Evolutionary conservation across 2,113 vertebrate genomes (phyloP).

Genomic region (Colaptes auratus): DNA sequence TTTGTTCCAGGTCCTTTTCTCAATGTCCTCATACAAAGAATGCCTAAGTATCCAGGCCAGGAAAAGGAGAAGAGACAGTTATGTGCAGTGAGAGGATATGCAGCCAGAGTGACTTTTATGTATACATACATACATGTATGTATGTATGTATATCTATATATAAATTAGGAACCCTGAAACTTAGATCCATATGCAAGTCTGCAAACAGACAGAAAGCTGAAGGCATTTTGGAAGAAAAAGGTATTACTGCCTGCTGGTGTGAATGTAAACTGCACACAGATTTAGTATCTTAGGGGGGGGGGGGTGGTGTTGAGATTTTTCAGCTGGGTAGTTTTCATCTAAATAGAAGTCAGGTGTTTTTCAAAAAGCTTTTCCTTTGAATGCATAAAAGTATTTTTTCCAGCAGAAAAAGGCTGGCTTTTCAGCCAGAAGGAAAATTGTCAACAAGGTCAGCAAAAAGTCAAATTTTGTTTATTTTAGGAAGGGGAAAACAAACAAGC

Average conservation of each 20-base stretch:
- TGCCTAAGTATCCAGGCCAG: neutral
- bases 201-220: conserved; percentile 17
- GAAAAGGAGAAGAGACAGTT: conserved; percentile 48
- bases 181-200: neutral
- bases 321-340: conserved; percentile 8
- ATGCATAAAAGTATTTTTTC: conserved; percentile 38
- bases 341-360: conserved; percentile 53
- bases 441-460: too few relatives aligned
- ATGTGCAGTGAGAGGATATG: neutral
- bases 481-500: too few relatives aligned
- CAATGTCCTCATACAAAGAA: conserved; percentile 60
- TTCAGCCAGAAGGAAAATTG: neutral
- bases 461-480: conserved; percentile 50
- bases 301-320: conserved; percentile 19
- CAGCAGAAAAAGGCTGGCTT: conserved; percentile 1
- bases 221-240: conserved; percentile 30
- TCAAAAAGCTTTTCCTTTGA: neutral
- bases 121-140: conserved; percentile 3
- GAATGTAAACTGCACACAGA: neutral
- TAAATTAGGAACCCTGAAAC: conserved; percentile 19
- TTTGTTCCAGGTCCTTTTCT: conserved; percentile 55
- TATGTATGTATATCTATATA: neutral
- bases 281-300: neutral
- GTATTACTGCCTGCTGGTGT: neutral
- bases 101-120: conserved; percentile 19